Percentiles rank a stretch among this genome's conserved stretches.
These are phyloP conservation scores for Rhineura floridana DNA, from an alignment of 2,113 vertebrate genomes.

Conservation along the genomic window DNA sequence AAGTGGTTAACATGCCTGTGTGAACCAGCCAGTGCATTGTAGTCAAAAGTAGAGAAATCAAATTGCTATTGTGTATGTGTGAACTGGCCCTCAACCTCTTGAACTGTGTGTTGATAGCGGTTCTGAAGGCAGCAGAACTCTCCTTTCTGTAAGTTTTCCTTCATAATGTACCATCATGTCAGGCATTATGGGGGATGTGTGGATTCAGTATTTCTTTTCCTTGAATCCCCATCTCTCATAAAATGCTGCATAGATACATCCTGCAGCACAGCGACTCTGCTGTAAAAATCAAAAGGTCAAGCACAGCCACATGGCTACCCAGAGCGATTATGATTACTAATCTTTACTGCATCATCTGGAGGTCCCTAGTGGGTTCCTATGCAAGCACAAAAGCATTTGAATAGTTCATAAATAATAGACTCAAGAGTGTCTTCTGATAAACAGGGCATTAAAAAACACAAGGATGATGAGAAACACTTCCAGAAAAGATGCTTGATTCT, in stretches of 20 bases:
- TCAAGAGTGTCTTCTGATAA: not conserved
- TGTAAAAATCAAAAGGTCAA: constrained; percentile 32
- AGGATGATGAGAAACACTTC: not conserved
- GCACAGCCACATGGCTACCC: not conserved
- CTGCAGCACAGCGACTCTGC: constrained; percentile 1
- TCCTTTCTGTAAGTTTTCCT: not conserved
- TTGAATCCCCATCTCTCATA: not conserved
- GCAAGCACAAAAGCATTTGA: constrained; percentile 30
- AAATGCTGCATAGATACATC: constrained; percentile 8
- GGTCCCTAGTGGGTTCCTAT: constrained; percentile 12
- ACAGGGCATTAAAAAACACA: not conserved
- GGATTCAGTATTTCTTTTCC: not conserved
- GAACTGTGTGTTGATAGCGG: not conserved
- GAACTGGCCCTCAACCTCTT: not conserved
- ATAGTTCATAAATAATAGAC: constrained; percentile 38
- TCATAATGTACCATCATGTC: not conserved
- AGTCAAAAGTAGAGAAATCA: not conserved
- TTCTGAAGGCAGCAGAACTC: not conserved
- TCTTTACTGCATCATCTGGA: constrained; percentile 6
- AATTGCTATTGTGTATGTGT: not conserved
- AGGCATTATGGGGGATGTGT: not conserved
- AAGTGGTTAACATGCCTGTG: not conserved
- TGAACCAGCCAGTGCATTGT: not conserved
- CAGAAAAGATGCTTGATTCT: not conserved
- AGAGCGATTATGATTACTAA: constrained; percentile 22